phyloP scores from a whole-genome alignment of 2,113 vertebrate species.

The Ammodytes marinus region DNA sequence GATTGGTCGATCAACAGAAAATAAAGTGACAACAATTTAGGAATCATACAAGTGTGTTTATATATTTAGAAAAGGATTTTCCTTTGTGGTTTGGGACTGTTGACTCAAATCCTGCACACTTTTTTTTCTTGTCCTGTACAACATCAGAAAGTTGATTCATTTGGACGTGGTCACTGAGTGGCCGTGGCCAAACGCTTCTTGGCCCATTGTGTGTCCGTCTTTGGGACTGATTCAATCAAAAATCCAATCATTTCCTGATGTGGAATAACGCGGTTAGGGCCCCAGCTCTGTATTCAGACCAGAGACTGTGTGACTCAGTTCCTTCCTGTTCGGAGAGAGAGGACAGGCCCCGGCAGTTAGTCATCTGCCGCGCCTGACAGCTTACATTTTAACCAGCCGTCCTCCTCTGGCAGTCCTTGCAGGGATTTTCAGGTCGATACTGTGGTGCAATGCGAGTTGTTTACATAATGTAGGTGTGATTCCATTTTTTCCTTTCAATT shows the following conservation, averaged over 20 bases:
- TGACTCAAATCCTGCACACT: not conserved
- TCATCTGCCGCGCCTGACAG: slow-evolving; percentile 48
- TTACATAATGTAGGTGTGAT: slow-evolving; percentile 20
- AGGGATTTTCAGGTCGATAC: not conserved
- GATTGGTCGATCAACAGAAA: not conserved
- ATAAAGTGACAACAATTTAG: not conserved
- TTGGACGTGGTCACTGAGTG: not conserved
- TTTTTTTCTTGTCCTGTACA: not conserved
- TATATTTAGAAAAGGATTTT: not conserved
- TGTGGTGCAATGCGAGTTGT: slow-evolving; percentile 2
- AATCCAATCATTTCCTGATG: slow-evolving; percentile 44
- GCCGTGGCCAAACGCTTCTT: not conserved
- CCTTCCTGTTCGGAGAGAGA: slow-evolving; percentile 58
- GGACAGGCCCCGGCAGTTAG: slow-evolving; percentile 47
- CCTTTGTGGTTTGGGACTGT: not conserved
- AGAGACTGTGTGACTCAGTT: slow-evolving; percentile 71
- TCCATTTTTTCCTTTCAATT: not conserved
- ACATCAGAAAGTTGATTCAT: not conserved
- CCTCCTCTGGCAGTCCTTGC: not conserved
- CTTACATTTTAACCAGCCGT: slow-evolving; percentile 4
- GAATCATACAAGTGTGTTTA: not conserved
- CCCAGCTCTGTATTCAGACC: slow-evolving; percentile 27
- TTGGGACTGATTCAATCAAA: slow-evolving; percentile 49
- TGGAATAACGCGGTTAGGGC: slow-evolving; percentile 48
- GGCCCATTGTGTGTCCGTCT: slow-evolving; percentile 10